Base-by-base conservation (phyloP, 2,888 invertebrate genomes). In the Erebia palarica region DNA sequence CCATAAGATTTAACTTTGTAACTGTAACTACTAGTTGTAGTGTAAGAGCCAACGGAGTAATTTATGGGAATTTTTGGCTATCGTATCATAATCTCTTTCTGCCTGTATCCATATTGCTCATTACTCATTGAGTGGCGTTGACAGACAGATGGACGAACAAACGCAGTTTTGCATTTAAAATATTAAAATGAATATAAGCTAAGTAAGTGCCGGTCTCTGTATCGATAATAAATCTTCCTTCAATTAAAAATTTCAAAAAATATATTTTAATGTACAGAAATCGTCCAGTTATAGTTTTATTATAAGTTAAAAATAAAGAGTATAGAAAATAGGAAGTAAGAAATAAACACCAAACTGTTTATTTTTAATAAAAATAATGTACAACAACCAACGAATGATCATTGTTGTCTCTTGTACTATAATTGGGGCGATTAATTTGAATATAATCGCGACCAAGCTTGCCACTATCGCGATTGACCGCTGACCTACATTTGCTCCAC, bases 401-500 rank as follows among this genome's bases (percentile, higher is more conserved):
- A 61, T 13, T 49, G 16, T 55, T 60, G 61, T 61, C 70, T 73
- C 68, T 70, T 65, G 59, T 59, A 59, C 65, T 71, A 65, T 60
- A 36, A 36, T 60, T 76, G 76, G 82, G 83, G 82, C 85, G 86
- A 83, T 84, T 85, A 86, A 91, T 90, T 90, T 88, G 83, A 87
- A 89, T 88, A 85, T 86, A 88, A 90, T 89, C 88, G 86, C 85
- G 77, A 84, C 76, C 84, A 80, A 84, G 86, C 85, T 85, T 82
- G 81, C 79, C 78, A 80, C 80, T 89, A 90, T 91, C 90, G 81
- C 86, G 86, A 88, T 90, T 87, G 87, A 91, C 89, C 89, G 86
- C 79, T 89, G 92, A 91, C 92, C 92, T 85, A 90, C 87, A 86
- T 90, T 49, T 75, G 72, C 72, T 68, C 77, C 72, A 78, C 73